Evolutionary conservation across 2,113 vertebrate species (phyloP).

Genomic region (Syrmaticus mikado): DNA sequence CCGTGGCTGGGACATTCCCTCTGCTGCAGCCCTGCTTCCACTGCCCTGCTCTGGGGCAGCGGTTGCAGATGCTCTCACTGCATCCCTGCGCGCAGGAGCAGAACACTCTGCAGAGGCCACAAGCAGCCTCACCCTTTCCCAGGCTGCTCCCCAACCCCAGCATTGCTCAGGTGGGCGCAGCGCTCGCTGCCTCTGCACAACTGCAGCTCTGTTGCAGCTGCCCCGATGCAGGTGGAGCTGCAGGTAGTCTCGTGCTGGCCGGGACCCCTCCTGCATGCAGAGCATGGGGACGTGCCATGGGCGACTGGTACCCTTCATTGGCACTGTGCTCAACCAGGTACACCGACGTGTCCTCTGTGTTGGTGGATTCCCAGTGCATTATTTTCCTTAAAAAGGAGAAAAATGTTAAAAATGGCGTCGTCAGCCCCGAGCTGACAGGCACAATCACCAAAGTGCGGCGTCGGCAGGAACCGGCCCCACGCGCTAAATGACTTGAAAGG

Average conservation of each 20-base stretch:
- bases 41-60: fast-evolving
- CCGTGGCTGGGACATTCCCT: fast-evolving
- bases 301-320: fast-evolving
- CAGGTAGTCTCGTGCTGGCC: too few species aligned
- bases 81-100: background rate
- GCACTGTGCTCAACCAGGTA: fast-evolving
- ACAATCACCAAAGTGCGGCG: slow-evolving; percentile 75
- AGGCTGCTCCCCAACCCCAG: background rate
- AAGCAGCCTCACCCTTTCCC: background rate
- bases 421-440: slow-evolving; percentile 73
- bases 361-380: background rate
- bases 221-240: background rate
- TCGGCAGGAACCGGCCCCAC: slow-evolving; percentile 75
- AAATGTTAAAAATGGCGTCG: slow-evolving; percentile 66
- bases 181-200: fast-evolving
- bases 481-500: slow-evolving; percentile 72
- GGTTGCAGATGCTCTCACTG: fast-evolving
- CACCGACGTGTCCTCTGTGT: fast-evolving
- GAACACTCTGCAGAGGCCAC: background rate
- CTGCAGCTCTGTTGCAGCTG: background rate
- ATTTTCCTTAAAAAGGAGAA: slow-evolving; percentile 35
- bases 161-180: background rate
- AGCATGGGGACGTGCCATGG: too few species aligned
- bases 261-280: background rate
- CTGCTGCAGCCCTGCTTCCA: background rate